These are phyloP conservation scores for Tyrannus savana DNA, from an alignment of 2,113 vertebrate genomes.

Conservation along the genomic window DNA sequence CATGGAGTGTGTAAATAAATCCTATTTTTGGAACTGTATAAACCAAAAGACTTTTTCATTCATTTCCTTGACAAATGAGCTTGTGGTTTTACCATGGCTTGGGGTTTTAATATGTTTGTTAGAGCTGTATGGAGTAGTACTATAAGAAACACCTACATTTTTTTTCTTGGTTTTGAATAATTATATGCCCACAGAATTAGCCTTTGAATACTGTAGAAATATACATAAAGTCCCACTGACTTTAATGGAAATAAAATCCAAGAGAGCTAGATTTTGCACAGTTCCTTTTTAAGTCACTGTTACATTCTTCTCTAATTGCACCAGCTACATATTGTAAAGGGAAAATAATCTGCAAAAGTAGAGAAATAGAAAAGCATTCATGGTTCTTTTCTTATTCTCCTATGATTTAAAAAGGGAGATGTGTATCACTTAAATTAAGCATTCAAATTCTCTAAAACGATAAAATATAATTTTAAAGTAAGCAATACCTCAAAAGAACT, in stretches of 20 bases:
- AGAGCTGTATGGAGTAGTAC: neutral
- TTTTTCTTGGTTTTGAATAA: neutral
- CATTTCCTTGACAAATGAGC: constrained; percentile 38
- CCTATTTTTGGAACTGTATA: neutral
- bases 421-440: neutral
- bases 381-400: neutral
- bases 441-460: neutral
- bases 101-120: constrained; percentile 17
- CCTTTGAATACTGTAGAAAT: neutral
- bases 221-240: neutral
- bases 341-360: neutral
- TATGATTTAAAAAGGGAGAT: neutral
- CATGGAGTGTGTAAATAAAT: constrained; percentile 39
- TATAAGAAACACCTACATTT: neutral
- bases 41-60: constrained; percentile 21
- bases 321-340: neutral
- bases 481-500: neutral
- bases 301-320: neutral
- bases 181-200: neutral
- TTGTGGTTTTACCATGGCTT: neutral
- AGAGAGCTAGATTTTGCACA: neutral
- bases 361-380: neutral
- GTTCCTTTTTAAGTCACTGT: neutral
- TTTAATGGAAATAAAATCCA: neutral
- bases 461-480: neutral